phyloP scores from a whole-genome alignment of 2,113 vertebrate genomes.

The Stegostoma tigrinum region DNA sequence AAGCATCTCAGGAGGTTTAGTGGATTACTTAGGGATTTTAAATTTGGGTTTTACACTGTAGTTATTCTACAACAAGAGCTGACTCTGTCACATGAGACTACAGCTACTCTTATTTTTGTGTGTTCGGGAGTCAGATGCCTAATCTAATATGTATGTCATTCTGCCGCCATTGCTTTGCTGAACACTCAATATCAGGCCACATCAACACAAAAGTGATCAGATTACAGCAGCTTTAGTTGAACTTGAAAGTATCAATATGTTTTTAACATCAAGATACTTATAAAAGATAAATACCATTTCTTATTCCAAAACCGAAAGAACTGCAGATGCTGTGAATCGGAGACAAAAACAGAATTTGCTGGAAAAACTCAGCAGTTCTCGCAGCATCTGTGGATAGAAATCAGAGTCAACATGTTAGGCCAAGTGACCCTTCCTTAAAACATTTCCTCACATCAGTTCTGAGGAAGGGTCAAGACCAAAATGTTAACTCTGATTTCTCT shows the following conservation, averaged over 20 bases:
- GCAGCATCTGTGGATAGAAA: too few relatives aligned
- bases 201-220: background rate
- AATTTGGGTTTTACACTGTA: background rate
- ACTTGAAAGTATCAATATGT: background rate
- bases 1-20: background rate
- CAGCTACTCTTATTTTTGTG: background rate
- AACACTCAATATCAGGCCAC: background rate
- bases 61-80: background rate
- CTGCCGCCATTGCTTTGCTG: background rate
- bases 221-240: background rate
- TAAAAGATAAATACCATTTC: background rate
- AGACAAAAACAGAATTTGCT: too few relatives aligned
- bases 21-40: background rate
- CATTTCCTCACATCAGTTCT: too few relatives aligned
- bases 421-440: too few relatives aligned
- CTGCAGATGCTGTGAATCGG: too few relatives aligned
- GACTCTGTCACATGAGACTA: background rate
- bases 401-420: too few relatives aligned
- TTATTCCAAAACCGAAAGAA: too few relatives aligned
- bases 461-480: too few relatives aligned
- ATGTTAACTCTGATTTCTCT: too few relatives aligned
- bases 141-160: background rate
- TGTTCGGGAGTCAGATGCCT: background rate
- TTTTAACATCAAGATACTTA: background rate
- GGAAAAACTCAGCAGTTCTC: too few relatives aligned